Conservation (phyloP, 2,113 vertebrate species). For the Terrapene triunguis region DNA sequence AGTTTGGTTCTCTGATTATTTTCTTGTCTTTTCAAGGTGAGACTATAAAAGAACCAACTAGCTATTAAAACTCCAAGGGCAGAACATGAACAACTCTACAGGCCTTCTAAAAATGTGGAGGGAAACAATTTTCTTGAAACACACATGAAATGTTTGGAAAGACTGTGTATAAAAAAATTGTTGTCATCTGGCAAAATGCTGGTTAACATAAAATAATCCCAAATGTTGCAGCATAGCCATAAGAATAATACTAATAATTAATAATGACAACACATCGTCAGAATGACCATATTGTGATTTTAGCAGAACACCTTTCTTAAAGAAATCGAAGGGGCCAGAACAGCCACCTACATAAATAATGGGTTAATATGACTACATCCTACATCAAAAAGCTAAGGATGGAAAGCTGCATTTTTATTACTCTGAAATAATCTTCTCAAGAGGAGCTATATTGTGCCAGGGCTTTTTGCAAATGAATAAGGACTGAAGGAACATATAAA, state of each 20-base stretch:
- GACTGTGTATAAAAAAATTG: conserved; percentile 47
- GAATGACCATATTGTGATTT: conserved; percentile 18
- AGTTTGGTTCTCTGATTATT: background rate
- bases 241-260: background rate
- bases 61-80: background rate
- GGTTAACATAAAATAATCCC: conserved; percentile 28
- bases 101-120: background rate
- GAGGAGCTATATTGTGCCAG: conserved; percentile 15
- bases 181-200: conserved; percentile 22
- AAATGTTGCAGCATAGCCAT: conserved; percentile 16
- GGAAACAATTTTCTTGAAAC: background rate
- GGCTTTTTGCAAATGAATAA: background rate
- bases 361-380: conserved; percentile 25
- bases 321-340: conserved; percentile 5
- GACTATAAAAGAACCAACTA: background rate
- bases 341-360: conserved; percentile 19
- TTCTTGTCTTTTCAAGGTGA: background rate
- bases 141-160: conserved; percentile 7
- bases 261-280: background rate
- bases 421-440: background rate
- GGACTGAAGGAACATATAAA: background rate
- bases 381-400: background rate
- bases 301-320: conserved; percentile 16
- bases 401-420: background rate
- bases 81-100: conserved; percentile 1